Conservation (phyloP, 1,140 invertebrate species). For the Hormaphis cornu region DNA sequence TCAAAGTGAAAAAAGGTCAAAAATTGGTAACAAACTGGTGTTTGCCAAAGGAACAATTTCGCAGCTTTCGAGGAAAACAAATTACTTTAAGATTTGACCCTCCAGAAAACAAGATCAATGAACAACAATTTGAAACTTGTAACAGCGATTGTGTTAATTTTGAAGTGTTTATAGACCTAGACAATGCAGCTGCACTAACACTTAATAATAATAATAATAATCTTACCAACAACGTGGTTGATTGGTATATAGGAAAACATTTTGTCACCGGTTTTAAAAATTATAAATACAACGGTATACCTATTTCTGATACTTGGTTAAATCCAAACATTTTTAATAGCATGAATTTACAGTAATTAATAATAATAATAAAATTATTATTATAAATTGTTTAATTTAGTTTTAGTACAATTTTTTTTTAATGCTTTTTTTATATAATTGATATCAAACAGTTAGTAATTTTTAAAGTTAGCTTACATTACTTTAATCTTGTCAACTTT, state of each 20-base stretch:
- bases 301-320: constrained; percentile 24
- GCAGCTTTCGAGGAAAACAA: constrained; percentile 6
- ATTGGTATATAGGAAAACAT: constrained; percentile 24
- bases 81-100: neutral
- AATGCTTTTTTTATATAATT: too few relatives aligned
- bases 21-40: constrained; percentile 8
- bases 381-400: too few relatives aligned
- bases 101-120: neutral
- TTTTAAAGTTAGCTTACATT: too few relatives aligned
- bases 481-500: too few relatives aligned
- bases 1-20: constrained; percentile 18
- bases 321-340: constrained; percentile 8
- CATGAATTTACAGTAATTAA: neutral
- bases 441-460: too few relatives aligned
- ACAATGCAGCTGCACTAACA: neutral
- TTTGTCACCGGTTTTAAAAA: constrained; percentile 12
- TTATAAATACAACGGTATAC: constrained; percentile 9
- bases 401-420: too few relatives aligned
- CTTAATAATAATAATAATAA: neutral
- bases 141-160: neutral
- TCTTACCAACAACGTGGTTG: neutral
- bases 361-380: too few relatives aligned
- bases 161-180: neutral
- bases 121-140: neutral
- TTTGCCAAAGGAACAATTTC: constrained; percentile 7